A percentile compares a stretch with the other conserved stretches of the same genome.
Evolutionary conservation across 2,888 invertebrate genomes (phyloP).

Genomic region (Diarsia rubi): DNA sequence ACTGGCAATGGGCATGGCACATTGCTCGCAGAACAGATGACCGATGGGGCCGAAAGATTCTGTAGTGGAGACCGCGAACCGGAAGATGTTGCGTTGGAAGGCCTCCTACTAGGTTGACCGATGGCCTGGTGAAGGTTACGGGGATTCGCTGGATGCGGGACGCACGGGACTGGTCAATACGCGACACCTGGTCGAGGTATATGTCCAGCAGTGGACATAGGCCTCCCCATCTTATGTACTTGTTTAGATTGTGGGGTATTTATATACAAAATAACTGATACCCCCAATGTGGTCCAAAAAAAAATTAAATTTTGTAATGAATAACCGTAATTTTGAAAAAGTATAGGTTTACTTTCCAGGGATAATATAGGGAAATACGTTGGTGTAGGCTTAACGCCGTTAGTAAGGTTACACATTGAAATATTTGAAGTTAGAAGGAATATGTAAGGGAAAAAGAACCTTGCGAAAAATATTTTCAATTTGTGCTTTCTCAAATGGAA

Average conservation of each 20-base stretch:
- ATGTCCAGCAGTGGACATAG: too few relatives aligned
- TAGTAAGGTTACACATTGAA: neutral
- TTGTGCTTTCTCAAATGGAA: conserved; percentile 37
- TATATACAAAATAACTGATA: neutral
- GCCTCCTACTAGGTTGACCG: too few relatives aligned
- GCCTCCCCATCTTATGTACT: too few relatives aligned
- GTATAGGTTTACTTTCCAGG: neutral
- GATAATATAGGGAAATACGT: neutral
- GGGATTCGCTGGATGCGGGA: too few relatives aligned
- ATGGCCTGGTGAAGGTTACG: too few relatives aligned
- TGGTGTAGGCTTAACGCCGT: neutral
- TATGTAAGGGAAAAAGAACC: neutral
- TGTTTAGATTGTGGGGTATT: neutral
- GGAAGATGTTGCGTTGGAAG: too few relatives aligned
- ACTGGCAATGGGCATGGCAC: too few relatives aligned
- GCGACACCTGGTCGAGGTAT: too few relatives aligned
- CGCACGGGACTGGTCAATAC: too few relatives aligned
- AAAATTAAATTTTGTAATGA: neutral
- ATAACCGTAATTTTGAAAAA: neutral
- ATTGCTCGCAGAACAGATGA: too few relatives aligned
- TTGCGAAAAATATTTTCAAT: conserved; percentile 19
- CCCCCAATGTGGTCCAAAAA: neutral
- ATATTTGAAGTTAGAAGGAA: neutral
- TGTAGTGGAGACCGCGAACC: too few relatives aligned
- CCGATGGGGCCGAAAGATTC: too few relatives aligned